Conservation (phyloP, 1,140 invertebrate genomes). For the Dinoponera quadriceps region DNA sequence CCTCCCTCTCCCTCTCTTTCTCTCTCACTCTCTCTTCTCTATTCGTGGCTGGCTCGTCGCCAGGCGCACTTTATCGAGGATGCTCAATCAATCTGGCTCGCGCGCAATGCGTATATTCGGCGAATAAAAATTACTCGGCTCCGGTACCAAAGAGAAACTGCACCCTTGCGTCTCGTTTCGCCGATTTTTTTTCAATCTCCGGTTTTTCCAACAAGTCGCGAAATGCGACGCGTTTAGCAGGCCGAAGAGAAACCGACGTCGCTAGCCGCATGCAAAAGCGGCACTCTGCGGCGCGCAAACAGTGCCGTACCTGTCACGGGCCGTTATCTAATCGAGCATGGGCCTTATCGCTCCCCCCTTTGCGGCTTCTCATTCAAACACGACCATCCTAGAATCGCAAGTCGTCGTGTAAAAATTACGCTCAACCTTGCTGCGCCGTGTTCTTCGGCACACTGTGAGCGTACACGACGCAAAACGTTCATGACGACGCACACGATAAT, state of each 20-base stretch:
- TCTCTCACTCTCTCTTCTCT: slow-evolving; percentile 36
- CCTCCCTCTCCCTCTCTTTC: no score
- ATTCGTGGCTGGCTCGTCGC: slow-evolving; percentile 48
- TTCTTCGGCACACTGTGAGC: background rate
- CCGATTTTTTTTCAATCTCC: background rate
- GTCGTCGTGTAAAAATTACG: slow-evolving; percentile 46
- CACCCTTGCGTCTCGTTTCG: background rate
- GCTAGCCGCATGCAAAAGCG: slow-evolving; percentile 46
- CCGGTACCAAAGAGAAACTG: slow-evolving; percentile 18
- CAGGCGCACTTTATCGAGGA: slow-evolving; percentile 41
- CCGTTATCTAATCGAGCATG: slow-evolving; percentile 69
- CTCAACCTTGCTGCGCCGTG: slow-evolving; percentile 24
- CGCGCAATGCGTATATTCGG: slow-evolving; percentile 35
- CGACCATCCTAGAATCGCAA: slow-evolving; percentile 49
- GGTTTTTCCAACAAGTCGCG: background rate
- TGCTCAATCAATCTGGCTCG: slow-evolving; percentile 48
- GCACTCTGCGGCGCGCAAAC: slow-evolving; percentile 61
- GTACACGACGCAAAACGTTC: slow-evolving; percentile 5
- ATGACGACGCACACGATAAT: background rate
- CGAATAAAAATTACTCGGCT: slow-evolving; percentile 48
- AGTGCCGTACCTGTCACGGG: slow-evolving; percentile 64
- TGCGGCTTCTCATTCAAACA: slow-evolving; percentile 44
- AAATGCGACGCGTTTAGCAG: background rate
- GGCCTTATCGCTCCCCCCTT: slow-evolving; percentile 51
- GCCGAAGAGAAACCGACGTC: slow-evolving; percentile 10